Evolutionary conservation across 2,888 invertebrate species (phyloP).

Genomic region (Xylota sylvarum): DNA sequence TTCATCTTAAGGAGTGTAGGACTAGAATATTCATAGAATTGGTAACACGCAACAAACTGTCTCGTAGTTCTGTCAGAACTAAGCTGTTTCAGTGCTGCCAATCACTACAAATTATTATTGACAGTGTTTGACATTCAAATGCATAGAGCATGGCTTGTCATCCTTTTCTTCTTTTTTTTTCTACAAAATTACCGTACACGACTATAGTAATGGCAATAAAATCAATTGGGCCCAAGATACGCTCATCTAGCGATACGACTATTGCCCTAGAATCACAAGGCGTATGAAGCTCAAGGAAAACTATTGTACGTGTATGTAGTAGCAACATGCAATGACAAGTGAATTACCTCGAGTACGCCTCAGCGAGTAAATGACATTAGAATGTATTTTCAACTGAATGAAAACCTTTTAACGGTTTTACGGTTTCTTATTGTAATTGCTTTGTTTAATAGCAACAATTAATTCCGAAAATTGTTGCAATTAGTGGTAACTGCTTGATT

Average conservation of each 20-base stretch:
- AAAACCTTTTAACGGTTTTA: background rate
- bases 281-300: background rate
- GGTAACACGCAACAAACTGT: too few relatives aligned
- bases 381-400: background rate
- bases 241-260: background rate
- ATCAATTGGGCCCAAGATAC: background rate
- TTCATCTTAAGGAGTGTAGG: too few relatives aligned
- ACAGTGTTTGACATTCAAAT: too few relatives aligned
- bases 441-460: background rate
- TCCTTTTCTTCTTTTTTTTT: too few relatives aligned
- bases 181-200: background rate
- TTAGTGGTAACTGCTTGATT: too few relatives aligned
- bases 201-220: background rate
- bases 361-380: background rate
- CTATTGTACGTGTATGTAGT: background rate
- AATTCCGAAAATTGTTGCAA: background rate
- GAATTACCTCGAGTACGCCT: background rate
- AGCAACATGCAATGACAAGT: conserved; percentile 2
- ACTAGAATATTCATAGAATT: too few relatives aligned
- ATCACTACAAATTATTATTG: too few relatives aligned
- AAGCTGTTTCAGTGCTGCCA: too few relatives aligned
- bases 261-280: background rate
- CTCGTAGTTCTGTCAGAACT: too few relatives aligned
- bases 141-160: too few relatives aligned
- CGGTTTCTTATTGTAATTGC: background rate